A percentile compares a stretch with the other conserved stretches of the same genome.
phyloP scores from a whole-genome alignment of 2,888 invertebrate species.

The Plusia festucae region DNA sequence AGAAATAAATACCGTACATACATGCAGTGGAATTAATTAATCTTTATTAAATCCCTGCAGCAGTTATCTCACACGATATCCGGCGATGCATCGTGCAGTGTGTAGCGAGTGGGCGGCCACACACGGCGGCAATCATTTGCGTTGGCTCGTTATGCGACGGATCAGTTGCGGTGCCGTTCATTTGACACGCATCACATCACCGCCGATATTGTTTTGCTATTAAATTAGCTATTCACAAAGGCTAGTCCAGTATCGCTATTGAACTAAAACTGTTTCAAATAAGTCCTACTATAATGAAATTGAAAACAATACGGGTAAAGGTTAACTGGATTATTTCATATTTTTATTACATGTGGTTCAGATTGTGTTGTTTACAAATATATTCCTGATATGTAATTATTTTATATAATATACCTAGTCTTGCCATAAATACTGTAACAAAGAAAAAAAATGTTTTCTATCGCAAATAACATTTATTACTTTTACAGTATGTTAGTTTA shows the following conservation, averaged over 20 bases:
- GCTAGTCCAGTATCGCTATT: not conserved
- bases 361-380: too few species aligned
- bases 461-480: too few species aligned
- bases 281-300: not conserved
- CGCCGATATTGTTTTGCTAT: constrained; percentile 36
- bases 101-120: not conserved
- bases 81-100: not conserved
- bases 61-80: not conserved
- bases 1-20: too few species aligned
- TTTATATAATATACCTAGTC: too few species aligned
- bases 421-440: too few species aligned
- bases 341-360: too few species aligned
- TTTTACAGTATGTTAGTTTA: too few species aligned
- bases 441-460: too few species aligned
- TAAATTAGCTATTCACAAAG: constrained; percentile 25
- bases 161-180: constrained; percentile 46
- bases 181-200: constrained; percentile 24
- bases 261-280: constrained; percentile 11
- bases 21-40: too few species aligned
- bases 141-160: constrained; percentile 25
- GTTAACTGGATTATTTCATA: not conserved
- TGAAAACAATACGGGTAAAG: not conserved
- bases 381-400: too few species aligned
- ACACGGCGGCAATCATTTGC: constrained; percentile 15
- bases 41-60: not conserved